A percentile compares a stretch with the other conserved stretches of the same genome.
Conservation (phyloP, 2,888 invertebrate species). For the Limenitis camilla region DNA sequence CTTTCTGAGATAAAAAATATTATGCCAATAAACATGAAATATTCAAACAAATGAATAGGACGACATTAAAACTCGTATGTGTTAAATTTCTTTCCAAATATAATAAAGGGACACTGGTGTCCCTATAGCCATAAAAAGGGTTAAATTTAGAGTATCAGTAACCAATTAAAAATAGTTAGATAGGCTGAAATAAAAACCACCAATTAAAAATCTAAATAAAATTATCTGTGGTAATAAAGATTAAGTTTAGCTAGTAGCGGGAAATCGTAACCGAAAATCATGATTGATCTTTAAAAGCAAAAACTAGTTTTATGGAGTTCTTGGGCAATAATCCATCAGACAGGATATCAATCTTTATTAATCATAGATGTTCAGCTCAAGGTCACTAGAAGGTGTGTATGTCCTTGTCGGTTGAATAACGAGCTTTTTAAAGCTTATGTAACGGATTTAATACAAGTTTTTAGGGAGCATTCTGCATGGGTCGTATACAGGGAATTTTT, state of each 20-base stretch:
- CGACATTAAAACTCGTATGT: no score
- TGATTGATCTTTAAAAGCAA: conserved; percentile 8
- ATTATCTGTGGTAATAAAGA: conserved; percentile 9
- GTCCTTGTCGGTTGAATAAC: conserved; percentile 4
- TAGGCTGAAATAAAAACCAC: background rate
- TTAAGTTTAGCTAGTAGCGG: conserved; percentile 6
- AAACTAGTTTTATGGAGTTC: conserved; percentile 19
- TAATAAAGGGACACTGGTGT: no score
- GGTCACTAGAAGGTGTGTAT: conserved; percentile 14
- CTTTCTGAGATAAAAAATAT: no score
- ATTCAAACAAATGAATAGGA: no score
- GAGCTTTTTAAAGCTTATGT: background rate
- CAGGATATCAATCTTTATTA: conserved; percentile 22
- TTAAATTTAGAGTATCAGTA: no score
- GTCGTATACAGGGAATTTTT: no score
- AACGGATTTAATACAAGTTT: no score
- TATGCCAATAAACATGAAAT: no score
- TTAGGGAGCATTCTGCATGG: no score
- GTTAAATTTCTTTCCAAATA: no score
- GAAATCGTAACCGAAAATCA: conserved; percentile 8
- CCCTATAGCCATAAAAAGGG: no score
- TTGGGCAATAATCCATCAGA: conserved; percentile 2
- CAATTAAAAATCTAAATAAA: conserved; percentile 14
- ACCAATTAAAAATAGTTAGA: background rate
- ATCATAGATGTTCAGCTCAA: conserved; percentile 15